phyloP scores from a whole-genome alignment of 1,140 invertebrate species.

The Drosophila melanogaster region DNA sequence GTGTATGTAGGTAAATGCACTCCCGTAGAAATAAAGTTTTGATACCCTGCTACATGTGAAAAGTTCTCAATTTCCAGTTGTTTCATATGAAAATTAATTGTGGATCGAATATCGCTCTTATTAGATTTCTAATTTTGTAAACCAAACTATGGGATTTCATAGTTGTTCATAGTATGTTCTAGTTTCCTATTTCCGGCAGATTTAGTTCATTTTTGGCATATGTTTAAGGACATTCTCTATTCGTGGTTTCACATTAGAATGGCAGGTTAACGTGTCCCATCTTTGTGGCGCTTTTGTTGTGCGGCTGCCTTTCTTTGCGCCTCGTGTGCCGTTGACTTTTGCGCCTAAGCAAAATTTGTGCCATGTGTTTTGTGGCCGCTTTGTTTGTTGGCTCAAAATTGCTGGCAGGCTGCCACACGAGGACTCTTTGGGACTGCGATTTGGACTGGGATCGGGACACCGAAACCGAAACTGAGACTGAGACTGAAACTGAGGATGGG shows the following conservation, averaged over 20 bases:
- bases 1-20: conserved; percentile 7
- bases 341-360: conserved; percentile 56
- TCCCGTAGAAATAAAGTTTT: conserved; percentile 14
- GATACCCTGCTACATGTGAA: not conserved
- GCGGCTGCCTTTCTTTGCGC: conserved; percentile 30
- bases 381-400: conserved; percentile 55
- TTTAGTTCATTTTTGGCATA: too few relatives aligned
- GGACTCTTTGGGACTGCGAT: conserved; percentile 22
- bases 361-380: conserved; percentile 45
- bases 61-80: too few relatives aligned
- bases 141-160: too few relatives aligned
- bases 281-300: conserved; percentile 41
- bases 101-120: not conserved
- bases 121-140: not conserved
- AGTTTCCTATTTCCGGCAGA: too few relatives aligned
- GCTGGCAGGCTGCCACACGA: conserved; percentile 57
- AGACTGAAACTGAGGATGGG: conserved; percentile 1
- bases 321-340: conserved; percentile 55
- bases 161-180: too few relatives aligned
- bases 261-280: conserved; percentile 27
- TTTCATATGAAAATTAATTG: too few relatives aligned
- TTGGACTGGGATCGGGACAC: conserved; percentile 11
- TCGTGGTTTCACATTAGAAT: not conserved
- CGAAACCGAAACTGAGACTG: conserved; percentile 26
- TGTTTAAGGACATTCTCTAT: not conserved